Conservation (phyloP, 2,888 invertebrate species). For the Ypsolopha scabrella region DNA sequence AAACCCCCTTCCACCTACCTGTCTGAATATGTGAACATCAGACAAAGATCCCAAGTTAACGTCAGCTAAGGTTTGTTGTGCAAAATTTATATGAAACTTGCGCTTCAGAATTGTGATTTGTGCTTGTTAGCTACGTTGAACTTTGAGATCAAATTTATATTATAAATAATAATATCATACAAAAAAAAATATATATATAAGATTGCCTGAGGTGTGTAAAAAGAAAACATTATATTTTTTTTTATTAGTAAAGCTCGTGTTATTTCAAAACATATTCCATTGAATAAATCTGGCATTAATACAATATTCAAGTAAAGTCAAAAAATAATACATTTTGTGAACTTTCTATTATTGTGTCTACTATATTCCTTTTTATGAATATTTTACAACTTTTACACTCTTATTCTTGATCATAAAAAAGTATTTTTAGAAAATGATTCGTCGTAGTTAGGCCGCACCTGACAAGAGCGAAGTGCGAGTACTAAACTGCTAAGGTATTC, state of each 20-base stretch:
- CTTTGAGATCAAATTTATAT: too few relatives aligned
- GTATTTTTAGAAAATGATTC: constrained; percentile 12
- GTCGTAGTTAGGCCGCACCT: constrained; percentile 18
- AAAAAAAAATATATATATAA: too few relatives aligned
- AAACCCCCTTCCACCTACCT: constrained; percentile 21
- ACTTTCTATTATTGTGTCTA: too few relatives aligned
- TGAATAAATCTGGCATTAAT: too few relatives aligned
- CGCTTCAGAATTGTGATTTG: constrained; percentile 23
- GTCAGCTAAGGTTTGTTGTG: constrained; percentile 57
- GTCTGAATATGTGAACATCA: constrained; percentile 38
- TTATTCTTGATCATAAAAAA: neutral
- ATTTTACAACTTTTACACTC: neutral
- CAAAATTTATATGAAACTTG: constrained; percentile 63
- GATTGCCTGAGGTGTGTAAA: too few relatives aligned
- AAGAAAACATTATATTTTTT: too few relatives aligned
- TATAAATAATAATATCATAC: too few relatives aligned
- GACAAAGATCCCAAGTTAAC: constrained; percentile 64
- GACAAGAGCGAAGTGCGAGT: constrained; percentile 26
- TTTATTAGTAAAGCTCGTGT: too few relatives aligned
- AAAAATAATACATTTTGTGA: too few relatives aligned
- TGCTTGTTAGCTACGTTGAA: constrained; percentile 20
- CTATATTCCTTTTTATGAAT: too few relatives aligned
- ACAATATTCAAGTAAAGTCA: too few relatives aligned
- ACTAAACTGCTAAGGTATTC: constrained; percentile 42
- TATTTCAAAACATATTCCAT: too few relatives aligned